Conservation (phyloP, 1,140 invertebrate genomes). For the Episyrphus balteatus region DNA sequence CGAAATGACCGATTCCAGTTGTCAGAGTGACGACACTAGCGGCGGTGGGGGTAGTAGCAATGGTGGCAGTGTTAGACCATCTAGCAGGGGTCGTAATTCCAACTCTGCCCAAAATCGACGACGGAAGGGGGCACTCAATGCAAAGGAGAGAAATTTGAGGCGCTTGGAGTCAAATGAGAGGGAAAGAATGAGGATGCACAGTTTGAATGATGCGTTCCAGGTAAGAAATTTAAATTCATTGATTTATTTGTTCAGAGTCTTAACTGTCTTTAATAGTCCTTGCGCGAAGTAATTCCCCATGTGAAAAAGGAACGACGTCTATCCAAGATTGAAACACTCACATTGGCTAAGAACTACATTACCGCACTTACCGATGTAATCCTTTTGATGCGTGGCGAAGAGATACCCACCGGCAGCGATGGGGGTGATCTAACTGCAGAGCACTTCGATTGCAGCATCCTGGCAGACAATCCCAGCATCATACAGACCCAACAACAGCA, state of each 20-base stretch:
- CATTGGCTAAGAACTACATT: conserved; percentile 81
- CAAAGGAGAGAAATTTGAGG: conserved; percentile 67
- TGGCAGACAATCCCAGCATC: not conserved
- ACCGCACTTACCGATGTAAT: conserved; percentile 82
- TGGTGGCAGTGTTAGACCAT: conserved; percentile 20
- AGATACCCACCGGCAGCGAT: conserved; percentile 5
- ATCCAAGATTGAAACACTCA: conserved; percentile 79
- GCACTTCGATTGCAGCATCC: not conserved
- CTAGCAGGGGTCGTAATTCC: conserved; percentile 17
- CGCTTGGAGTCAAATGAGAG: conserved; percentile 78
- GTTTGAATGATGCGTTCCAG: conserved; percentile 78
- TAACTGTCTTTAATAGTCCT: conserved; percentile 39
- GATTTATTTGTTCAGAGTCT: not conserved
- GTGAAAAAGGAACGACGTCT: conserved; percentile 73
- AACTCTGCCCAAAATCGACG: conserved; percentile 35
- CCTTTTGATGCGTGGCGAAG: conserved; percentile 39
- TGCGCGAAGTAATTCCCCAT: conserved; percentile 78
- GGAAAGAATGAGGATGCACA: conserved; percentile 81
- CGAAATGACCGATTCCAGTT: conserved; percentile 37
- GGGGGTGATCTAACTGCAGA: not conserved
- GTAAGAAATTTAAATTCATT: conserved; percentile 30
- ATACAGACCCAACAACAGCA: too few relatives aligned
- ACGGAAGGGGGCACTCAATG: conserved; percentile 58
- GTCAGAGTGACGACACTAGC: conserved; percentile 35
- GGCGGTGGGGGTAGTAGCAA: conserved; percentile 35